Evolutionary conservation across 1,140 invertebrate species (phyloP), one percentile per base, ranked within the genome.

Genomic region (Caenorhabditis inopinata): DNA sequence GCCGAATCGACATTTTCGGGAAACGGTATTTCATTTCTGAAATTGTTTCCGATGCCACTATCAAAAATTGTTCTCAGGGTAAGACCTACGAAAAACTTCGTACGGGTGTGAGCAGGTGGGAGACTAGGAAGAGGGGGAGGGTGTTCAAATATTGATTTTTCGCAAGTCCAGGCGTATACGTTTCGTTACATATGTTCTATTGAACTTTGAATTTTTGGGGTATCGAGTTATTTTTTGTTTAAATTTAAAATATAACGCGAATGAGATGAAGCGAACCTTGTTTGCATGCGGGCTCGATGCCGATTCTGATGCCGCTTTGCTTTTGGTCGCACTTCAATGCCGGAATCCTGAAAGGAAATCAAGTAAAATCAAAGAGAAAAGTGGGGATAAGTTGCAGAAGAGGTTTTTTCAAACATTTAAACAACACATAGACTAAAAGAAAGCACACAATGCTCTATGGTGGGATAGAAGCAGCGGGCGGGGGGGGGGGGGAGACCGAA

Each of bases 271-370:
- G 7, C 58, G n/a, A 68, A 68, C 58, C 58, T 68, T 68, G 58
- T 68, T 68, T 68, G 58, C 58, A 68, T 68, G 58, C 32, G 58
- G 32, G 58, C 32, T 68, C 32, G 58, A 68, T 38, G 58, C 9
- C 58, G 58, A 42, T 68, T 68, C n/a, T 32, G 58, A 58, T 58
- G 27, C 11, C 16, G 25, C 12, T 68, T 68, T 68, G 11, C 58
- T 38, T 68, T 68, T 11, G 58, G 58, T 38, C 29, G 32, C n/a
- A 68, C 16, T 21, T 68, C 58, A 32, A 68, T 68, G 16, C 58
- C 58, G 21, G 58, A 68, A 32, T 68, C 58, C 58, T 68, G 32
- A 68, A 68, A 58, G n/a, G n/a, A n/a, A n/a, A n/a, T n/a, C n/a
- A 32, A 7, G 51, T 25, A 58, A 29, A 58, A 14, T 14, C 18